Evolutionary conservation across 2,113 vertebrate genomes (phyloP), one percentile per base, ranked within the genome.

Genomic region (Heterocephalus glaber): DNA sequence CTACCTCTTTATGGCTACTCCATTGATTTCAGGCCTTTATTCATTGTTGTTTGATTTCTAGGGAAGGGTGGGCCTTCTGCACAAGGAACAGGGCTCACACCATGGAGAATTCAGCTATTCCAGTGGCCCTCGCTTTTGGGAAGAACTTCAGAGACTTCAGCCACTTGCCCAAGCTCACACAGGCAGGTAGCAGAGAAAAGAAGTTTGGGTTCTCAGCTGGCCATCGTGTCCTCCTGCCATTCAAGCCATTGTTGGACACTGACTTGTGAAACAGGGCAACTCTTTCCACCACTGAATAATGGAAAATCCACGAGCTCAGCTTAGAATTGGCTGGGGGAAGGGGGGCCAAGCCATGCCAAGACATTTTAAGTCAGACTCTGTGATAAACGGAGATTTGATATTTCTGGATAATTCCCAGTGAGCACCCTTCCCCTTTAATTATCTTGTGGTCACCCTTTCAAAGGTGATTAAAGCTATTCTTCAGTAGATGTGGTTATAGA

Each of bases 361-460:
- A 96, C 89, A 96, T 98, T 98, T 98, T 96, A 98, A 98, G 98
- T 98, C 74, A 56, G 95, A 98, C 98, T 98, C 97, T 26, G 95
- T 81, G 98, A 98, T 98, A 98, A 98, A 97, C 95, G 95, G 98
- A 98, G 98, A 98, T 98, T 98, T 98, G 98, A 98, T 99, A 99
- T 98, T 98, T 98, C 97, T 96, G 98, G 98, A 98, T 98, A 98
- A 98, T 98, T 98, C 98, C 98, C 98, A 98, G 96, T 95, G 98
- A 98, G 98, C 98, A 97, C 98, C 98, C 98, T 99, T 99, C 99
- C 99, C 99, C 99, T 99, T 99, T 99, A 99, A 99, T 99, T 99
- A 99, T 98, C 98, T 98, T 99, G 99, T 99, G 99, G 99, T 99
- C 99, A 99, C 98, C 99, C 98, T 99, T 99, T 99, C 99, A 99